Conservation (phyloP, 2,797 vertebrate genomes). For the Melanotaenia trifasciata region DNA sequence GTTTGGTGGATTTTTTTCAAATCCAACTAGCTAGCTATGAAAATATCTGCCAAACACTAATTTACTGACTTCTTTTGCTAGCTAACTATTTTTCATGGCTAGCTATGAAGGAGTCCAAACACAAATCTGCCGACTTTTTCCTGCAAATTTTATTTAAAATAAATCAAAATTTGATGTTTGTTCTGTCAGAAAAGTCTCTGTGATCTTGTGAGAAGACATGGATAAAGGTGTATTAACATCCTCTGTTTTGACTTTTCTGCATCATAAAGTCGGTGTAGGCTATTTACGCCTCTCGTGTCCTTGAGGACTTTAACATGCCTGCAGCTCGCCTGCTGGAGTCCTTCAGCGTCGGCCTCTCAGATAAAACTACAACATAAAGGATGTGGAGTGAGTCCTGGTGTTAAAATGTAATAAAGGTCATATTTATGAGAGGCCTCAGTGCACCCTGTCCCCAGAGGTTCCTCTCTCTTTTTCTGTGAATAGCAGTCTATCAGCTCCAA, state of each 20-base stretch:
- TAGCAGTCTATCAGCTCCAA: conserved; percentile 54
- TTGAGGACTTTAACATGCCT: background rate
- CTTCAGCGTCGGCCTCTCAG: conserved; percentile 38
- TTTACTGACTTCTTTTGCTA: no score
- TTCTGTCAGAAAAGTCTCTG: background rate
- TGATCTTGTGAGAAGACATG: background rate
- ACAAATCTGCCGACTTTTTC: no score
- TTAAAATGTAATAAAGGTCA: conserved; percentile 47
- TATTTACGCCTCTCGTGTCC: background rate
- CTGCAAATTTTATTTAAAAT: no score
- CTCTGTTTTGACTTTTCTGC: conserved; percentile 4
- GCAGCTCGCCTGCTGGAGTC: background rate
- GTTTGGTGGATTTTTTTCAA: no score
- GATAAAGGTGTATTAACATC: background rate
- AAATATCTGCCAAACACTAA: no score
- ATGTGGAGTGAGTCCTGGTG: conserved; percentile 20
- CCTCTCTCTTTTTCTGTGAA: conserved; percentile 38
- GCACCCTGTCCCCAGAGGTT: conserved; percentile 35
- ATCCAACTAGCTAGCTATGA: no score
- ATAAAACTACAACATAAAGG: conserved; percentile 30
- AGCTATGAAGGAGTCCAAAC: no score
- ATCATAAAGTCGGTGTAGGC: background rate
- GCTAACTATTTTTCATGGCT: no score
- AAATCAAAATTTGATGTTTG: no score
- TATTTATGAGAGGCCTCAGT: conserved; percentile 52